Base-by-base conservation (phyloP, 2,797 vertebrate genomes). In the Sebastolobus altivelis region DNA sequence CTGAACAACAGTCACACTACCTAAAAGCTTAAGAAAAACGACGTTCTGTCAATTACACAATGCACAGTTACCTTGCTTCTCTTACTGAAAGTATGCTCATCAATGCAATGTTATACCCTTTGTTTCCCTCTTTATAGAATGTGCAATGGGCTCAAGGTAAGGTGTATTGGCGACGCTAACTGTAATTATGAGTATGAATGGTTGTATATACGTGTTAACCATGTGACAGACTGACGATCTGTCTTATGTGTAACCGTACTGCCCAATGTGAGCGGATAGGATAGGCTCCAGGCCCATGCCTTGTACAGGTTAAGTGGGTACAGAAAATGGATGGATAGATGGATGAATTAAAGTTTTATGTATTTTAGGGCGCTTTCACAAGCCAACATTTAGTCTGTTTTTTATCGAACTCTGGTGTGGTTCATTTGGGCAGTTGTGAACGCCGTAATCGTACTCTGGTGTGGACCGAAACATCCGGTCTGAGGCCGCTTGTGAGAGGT, bases 1-100 rank as follows among this genome's bases (percentile, higher is more conserved):
- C 65, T 72, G 25, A 40, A 88, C 69, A 87, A 67, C 59, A 37
- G 69, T 70, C 35, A 70, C 8, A 77, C 37, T 38, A 78, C 35
- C 65, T 49, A 59, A 72, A 79, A 71, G 20, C n/a, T 40, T 18
- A 33, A 79, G n/a, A 66, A 77, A 79, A 73, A n/a, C 11, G 13
- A 65, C 2, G 2, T 35, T 60, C 43, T 12, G 6, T 65, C 65
- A 18, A 38, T 68, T 38, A 75, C 37, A 70, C 63, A 83, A 63
- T 31, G 31, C 5, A 37, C 43, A 29, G 31, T 25, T 35, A 66
- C 33, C 20, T 59, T 33, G 31, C 20, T 56, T 71, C 29, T 66
- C 12, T 79, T 61, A 46, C 31, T 77, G 20, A 22, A 77, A 62
- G 18, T 38, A 59, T 29, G 12, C 27, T 6, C 10, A 66, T 25